Conservation (phyloP, 2,888 invertebrate genomes). For the Archaeoteleia sp. region DNA sequence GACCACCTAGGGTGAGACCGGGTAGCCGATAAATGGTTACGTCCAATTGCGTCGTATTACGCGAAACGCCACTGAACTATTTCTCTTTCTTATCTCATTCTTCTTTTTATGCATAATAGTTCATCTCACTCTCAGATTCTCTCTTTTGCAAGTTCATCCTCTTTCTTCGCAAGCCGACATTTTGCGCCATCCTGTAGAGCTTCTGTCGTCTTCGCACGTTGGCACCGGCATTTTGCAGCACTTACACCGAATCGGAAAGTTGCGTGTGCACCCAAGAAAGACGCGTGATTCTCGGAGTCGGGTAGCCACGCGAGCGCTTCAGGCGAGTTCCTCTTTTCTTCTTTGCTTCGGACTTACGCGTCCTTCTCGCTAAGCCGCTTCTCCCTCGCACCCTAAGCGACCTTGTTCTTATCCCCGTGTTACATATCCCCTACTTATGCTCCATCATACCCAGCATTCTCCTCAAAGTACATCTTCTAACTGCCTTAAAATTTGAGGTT, state of each 20-base stretch:
- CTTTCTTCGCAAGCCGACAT: constrained; percentile 8
- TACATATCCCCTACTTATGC: constrained; percentile 39
- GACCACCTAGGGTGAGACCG: constrained; percentile 51
- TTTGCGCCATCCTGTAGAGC: constrained; percentile 26
- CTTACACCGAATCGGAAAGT: constrained; percentile 40
- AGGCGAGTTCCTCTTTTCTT: constrained; percentile 58
- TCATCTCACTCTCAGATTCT: constrained; percentile 11
- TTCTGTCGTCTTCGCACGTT: constrained; percentile 32
- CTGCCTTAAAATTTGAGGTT: constrained; percentile 34
- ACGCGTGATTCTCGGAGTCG: constrained; percentile 55
- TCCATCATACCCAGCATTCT: constrained; percentile 19
- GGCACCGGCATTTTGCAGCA: constrained; percentile 43
- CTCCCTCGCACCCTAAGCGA: constrained; percentile 50
- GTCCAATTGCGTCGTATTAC: constrained; percentile 58
- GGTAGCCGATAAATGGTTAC: constrained; percentile 54
- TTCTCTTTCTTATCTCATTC: constrained; percentile 19
- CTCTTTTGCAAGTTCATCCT: constrained; percentile 4
- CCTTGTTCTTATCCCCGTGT: constrained; percentile 51
- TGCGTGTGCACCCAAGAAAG: constrained; percentile 49
- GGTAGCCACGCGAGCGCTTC: constrained; percentile 71
- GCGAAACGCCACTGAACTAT: constrained; percentile 52
- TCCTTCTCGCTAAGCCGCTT: constrained; percentile 26
- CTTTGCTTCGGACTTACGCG: constrained; percentile 15
- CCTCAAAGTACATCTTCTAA: constrained; percentile 37
- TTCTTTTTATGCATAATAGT: constrained; percentile 5